Conservation (phyloP, 2,797 vertebrate genomes). For the Intellagama lesueurii region DNA sequence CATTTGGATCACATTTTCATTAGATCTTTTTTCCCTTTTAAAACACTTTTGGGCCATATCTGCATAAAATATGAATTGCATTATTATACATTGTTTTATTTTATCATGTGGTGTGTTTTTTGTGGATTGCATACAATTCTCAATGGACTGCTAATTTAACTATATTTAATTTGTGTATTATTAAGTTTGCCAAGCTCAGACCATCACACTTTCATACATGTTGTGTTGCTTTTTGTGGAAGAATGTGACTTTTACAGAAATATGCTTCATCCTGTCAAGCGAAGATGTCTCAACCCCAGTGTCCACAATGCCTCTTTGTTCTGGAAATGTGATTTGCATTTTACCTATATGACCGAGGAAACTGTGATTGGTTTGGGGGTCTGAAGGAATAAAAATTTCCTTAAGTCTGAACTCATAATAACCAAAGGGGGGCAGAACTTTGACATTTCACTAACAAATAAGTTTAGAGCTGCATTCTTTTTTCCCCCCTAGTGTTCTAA, state of each 20-base stretch:
- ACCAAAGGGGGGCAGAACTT: neutral
- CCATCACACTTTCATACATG: neutral
- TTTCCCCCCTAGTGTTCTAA: too few relatives aligned
- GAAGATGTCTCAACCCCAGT: neutral
- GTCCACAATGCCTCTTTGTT: neutral
- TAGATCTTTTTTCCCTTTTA: neutral
- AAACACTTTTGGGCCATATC: neutral
- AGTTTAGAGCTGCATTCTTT: neutral
- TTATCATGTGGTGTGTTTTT: neutral
- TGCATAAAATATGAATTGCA: neutral
- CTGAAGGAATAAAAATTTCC: neutral
- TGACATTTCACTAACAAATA: neutral
- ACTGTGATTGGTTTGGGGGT: neutral
- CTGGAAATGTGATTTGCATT: neutral
- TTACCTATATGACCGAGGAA: neutral
- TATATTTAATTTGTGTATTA: fast-evolving
- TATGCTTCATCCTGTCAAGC: neutral
- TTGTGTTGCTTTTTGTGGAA: neutral
- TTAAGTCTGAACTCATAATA: slow-evolving; percentile 13
- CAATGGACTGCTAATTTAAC: neutral
- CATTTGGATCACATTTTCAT: neutral
- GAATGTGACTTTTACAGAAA: slow-evolving; percentile 1
- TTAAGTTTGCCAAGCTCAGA: neutral
- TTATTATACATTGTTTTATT: neutral
- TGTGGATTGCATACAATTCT: neutral